These are phyloP conservation scores for Chanos chanos DNA, from an alignment of 2,797 vertebrate genomes.

Conservation along the genomic window DNA sequence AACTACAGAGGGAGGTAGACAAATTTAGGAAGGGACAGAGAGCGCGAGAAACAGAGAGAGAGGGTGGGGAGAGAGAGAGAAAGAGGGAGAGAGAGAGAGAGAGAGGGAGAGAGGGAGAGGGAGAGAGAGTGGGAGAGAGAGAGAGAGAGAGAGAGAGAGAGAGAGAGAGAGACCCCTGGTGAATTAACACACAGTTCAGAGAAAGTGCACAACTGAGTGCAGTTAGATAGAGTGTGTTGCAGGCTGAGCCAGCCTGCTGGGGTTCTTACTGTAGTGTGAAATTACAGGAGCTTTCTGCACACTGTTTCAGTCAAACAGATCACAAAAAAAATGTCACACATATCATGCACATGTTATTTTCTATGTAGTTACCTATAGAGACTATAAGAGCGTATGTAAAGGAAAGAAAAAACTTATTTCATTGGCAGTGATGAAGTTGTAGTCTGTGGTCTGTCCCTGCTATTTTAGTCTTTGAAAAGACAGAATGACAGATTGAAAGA, in stretches of 20 bases:
- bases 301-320: slow-evolving; percentile 30
- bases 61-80: slow-evolving; percentile 14
- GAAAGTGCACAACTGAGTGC: slow-evolving; percentile 33
- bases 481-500: slow-evolving; percentile 28
- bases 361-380: no score
- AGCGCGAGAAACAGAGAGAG: slow-evolving; percentile 36
- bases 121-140: slow-evolving; percentile 45
- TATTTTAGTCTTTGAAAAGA: slow-evolving; percentile 24
- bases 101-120: slow-evolving; percentile 45
- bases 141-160: slow-evolving; percentile 35
- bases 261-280: slow-evolving; percentile 44
- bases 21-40: slow-evolving; percentile 46
- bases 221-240: neutral
- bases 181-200: slow-evolving; percentile 48
- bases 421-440: no score
- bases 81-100: slow-evolving; percentile 25
- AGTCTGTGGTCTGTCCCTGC: no score
- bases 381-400: no score
- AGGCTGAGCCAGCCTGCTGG: neutral
- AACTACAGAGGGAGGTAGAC: slow-evolving; percentile 50
- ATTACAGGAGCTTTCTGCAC: slow-evolving; percentile 45
- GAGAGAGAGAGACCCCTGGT: slow-evolving; percentile 35
- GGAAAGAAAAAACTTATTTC: no score
- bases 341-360: slow-evolving; percentile 41
- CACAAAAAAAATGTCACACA: slow-evolving; percentile 31